These are phyloP conservation scores for Nebria brevicollis DNA, from an alignment of 2,888 invertebrate genomes.

Conservation along the genomic window DNA sequence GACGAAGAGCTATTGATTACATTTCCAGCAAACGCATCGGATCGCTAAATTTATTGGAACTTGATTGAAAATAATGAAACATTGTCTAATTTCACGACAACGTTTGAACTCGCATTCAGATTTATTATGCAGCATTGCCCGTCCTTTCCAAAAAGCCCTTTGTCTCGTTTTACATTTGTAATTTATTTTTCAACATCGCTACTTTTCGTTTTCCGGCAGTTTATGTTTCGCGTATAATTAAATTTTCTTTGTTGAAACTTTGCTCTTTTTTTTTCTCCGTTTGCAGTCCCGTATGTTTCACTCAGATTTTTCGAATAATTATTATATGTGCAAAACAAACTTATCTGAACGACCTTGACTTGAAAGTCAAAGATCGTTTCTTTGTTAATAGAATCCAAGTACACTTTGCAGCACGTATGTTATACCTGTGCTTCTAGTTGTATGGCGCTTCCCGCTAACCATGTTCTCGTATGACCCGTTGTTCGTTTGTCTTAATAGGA, in stretches of 20 bases:
- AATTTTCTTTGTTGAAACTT: not conserved
- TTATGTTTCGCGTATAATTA: not conserved
- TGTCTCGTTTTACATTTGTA: constrained; percentile 1
- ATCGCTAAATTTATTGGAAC: not conserved
- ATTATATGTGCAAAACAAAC: too few relatives aligned
- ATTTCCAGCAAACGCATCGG: not conserved
- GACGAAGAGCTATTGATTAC: not conserved
- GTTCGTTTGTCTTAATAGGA: constrained; percentile 35
- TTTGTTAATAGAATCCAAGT: too few relatives aligned
- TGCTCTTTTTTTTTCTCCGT: not conserved
- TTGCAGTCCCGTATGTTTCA: not conserved
- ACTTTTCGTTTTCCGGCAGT: not conserved
- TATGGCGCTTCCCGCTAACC: not conserved
- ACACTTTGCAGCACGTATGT: too few relatives aligned
- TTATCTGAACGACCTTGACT: too few relatives aligned
- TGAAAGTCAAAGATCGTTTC: too few relatives aligned
- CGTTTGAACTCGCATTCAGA: not conserved
- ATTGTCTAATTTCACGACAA: not conserved
- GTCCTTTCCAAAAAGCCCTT: not conserved
- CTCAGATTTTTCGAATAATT: not conserved
- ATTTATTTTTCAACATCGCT: not conserved
- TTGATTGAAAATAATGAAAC: not conserved
- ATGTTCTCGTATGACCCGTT: constrained; percentile 29
- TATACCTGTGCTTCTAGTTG: too few relatives aligned
- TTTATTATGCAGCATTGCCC: not conserved